Evolutionary conservation across 2,113 vertebrate species (phyloP).

Genomic region (Neolamprologus sp.): DNA sequence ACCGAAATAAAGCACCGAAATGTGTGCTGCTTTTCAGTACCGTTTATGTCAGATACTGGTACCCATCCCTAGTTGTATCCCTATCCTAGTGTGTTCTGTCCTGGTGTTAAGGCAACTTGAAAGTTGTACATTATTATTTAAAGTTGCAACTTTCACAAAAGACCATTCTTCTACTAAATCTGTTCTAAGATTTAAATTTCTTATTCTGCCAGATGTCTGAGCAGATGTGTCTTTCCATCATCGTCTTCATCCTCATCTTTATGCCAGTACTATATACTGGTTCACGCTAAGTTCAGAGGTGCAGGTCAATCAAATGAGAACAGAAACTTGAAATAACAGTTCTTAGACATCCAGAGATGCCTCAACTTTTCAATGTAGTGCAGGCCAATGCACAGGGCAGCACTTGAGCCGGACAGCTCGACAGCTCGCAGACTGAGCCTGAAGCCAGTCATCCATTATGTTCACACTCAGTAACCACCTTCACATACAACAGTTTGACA

Average conservation of each 20-base stretch:
- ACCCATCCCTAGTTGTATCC: not conserved
- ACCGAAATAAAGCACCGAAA: no score
- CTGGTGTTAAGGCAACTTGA: not conserved
- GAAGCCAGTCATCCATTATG: slow-evolving; percentile 32
- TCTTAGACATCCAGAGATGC: not conserved
- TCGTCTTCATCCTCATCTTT: not conserved
- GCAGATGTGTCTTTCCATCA: not conserved
- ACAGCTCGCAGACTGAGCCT: slow-evolving; percentile 3
- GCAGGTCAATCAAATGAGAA: not conserved
- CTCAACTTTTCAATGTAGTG: slow-evolving; percentile 3
- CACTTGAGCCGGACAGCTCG: not conserved
- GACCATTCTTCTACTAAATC: not conserved
- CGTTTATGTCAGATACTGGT: no score
- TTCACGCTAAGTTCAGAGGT: not conserved
- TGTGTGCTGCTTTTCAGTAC: no score
- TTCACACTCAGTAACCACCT: slow-evolving; percentile 27
- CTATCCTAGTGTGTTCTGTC: not conserved
- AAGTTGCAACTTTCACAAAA: not conserved
- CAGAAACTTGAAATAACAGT: not conserved
- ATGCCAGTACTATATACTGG: not conserved
- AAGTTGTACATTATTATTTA: not conserved
- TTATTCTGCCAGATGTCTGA: not conserved
- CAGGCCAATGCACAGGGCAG: not conserved
- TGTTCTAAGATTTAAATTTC: not conserved
- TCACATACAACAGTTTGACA: slow-evolving; percentile 16